A percentile compares a stretch with the other conserved stretches of the same genome.
Evolutionary conservation across 2,113 vertebrate genomes (phyloP).

Genomic region (Delphinus delphis): DNA sequence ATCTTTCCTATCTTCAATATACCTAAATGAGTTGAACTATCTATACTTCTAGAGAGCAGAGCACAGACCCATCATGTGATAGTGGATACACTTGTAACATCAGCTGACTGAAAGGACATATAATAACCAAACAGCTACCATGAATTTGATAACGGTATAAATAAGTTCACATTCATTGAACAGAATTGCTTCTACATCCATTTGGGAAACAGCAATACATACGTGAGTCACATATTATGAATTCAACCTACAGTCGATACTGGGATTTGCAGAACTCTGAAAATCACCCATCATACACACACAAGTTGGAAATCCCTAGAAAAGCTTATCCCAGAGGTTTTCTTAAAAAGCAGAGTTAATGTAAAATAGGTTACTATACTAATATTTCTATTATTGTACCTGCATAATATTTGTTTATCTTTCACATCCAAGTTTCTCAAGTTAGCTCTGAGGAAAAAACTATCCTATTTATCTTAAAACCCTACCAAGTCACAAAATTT

Average conservation of each 20-base stretch:
- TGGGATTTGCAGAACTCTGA: not conserved
- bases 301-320: not conserved
- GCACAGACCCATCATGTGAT: not conserved
- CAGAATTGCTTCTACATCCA: not conserved
- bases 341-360: not conserved
- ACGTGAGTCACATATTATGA: not conserved
- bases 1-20: not conserved
- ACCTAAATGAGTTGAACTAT: not conserved
- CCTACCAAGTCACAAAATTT: not conserved
- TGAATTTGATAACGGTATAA: not conserved
- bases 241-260: not conserved
- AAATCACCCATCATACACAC: not conserved
- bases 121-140: not conserved
- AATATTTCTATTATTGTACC: not conserved
- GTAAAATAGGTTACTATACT: not conserved
- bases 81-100: not conserved
- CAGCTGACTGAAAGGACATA: not conserved
- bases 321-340: not conserved
- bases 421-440: not conserved
- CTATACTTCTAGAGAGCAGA: not conserved
- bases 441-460: not conserved
- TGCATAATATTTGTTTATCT: not conserved
- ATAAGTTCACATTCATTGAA: not conserved
- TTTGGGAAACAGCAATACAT: not conserved
- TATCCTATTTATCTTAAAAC: not conserved